A percentile compares a stretch with the other conserved stretches of the same genome.
Conservation (phyloP, 2,797 vertebrate genomes). For the Clarias laeviceps region DNA sequence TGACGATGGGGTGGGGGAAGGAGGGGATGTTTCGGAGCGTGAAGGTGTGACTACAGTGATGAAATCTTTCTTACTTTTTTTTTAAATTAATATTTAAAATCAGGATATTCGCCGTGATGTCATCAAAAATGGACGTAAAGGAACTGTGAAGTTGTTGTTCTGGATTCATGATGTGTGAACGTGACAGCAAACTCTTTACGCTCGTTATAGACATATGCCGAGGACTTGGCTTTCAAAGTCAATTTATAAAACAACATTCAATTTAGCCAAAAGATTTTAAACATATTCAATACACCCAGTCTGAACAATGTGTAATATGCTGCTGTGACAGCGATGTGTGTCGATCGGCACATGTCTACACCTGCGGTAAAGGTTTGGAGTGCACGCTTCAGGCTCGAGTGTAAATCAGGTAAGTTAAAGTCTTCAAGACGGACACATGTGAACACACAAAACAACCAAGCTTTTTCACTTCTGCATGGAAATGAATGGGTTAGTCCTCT, state of each 20-base stretch:
- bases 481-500: slow-evolving; percentile 32
- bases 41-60: slow-evolving; percentile 3
- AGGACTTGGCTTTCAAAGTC: neutral
- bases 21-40: slow-evolving; percentile 15
- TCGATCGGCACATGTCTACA: neutral
- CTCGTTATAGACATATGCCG: neutral
- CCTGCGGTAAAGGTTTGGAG: neutral
- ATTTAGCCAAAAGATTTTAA: too few relatives aligned
- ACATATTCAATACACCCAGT: too few relatives aligned
- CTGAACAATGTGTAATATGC: too few relatives aligned
- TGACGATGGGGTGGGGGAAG: neutral
- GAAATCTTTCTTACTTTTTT: neutral
- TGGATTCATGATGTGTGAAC: neutral
- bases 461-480: slow-evolving; percentile 18
- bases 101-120: neutral
- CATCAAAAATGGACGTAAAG: neutral
- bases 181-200: neutral
- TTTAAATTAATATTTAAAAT: neutral
- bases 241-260: too few relatives aligned
- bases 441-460: neutral
- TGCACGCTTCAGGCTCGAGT: neutral
- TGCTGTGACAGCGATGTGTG: neutral
- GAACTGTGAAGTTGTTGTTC: neutral
- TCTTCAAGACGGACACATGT: neutral
- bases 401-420: neutral